Evolutionary conservation across 1,140 invertebrate species (phyloP), one percentile per base, ranked within the genome.

Genomic region (Pararge aegeria): DNA sequence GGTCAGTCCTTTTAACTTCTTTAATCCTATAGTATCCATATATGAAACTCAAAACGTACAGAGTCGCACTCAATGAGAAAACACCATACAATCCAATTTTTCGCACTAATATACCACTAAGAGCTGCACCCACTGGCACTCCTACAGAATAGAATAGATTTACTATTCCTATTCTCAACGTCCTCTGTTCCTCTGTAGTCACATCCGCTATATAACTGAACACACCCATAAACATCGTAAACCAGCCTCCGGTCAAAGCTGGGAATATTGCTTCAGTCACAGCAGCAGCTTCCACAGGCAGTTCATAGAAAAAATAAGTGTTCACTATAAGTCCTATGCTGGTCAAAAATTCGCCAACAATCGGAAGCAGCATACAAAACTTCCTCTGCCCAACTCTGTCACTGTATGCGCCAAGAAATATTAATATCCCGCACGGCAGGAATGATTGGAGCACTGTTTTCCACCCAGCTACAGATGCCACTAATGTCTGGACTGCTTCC

Each of bases 181-280:
- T 97, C 58, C 96, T 92, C 56, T 93, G 94, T 78, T 95, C 93
- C 51, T 95, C 92, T 5, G 94, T 94, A 0, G 96, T 97, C 6
- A 97, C 94, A 77, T 97, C 96, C 0, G 94, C 95, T 37, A 98
- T 95, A 71, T 97, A 97, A 78, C 96, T 97, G 79, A 97, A 97
- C 27, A 96, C 94, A 10, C 95, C 95, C 94, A 97, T 97, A 63
- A 97, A 94, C 93, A 97, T 95, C 13, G 95, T 96, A 68, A 97
- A 95, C 93, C 95, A 96, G 1, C 96, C 96, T 0, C 95, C 95
- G 5, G 95, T 94, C 0, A 97, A 70, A 0, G 94, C 94, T 0
- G 95, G 95, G 78, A 95, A 95, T 29, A 96, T 89, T 1, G 94
- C 94, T 80, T 96, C 95, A 3, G 94, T 92, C 0, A 95, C 89